Evolutionary conservation across 1,140 invertebrate species (phyloP).

Genomic region (Drosophila sulfurigaster): DNA sequence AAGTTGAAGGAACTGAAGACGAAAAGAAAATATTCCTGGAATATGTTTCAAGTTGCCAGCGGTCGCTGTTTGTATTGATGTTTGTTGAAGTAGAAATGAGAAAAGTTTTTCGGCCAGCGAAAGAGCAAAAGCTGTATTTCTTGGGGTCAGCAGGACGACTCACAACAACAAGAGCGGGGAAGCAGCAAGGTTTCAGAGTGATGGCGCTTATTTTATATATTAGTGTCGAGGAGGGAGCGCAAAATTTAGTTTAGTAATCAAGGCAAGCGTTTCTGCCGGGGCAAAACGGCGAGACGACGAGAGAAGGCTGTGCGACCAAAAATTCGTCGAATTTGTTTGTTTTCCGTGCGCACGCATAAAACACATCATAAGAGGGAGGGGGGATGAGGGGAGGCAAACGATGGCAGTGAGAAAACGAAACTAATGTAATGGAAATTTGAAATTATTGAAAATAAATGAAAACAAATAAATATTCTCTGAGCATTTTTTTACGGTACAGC

Average conservation of each 20-base stretch:
- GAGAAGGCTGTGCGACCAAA: conserved; percentile 7
- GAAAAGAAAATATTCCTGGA: conserved; percentile 35
- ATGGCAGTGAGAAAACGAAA: conserved; percentile 55
- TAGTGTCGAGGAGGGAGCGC: conserved; percentile 6
- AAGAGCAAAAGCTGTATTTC: conserved; percentile 19
- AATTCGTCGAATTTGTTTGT: conserved; percentile 76
- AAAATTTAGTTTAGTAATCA: conserved; percentile 80
- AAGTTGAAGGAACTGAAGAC: conserved; percentile 25
- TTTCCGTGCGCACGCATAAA: conserved; percentile 78
- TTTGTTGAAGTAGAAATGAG: conserved; percentile 76
- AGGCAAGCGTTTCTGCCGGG: conserved; percentile 46
- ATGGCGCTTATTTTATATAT: conserved; percentile 75
- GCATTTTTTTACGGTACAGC: conserved; percentile 57
- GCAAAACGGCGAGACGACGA: background rate
- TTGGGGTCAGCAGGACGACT: background rate
- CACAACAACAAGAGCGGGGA: background rate
- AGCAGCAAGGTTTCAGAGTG: conserved; percentile 23
- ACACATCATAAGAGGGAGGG: conserved; percentile 55
- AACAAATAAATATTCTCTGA: conserved; percentile 78
- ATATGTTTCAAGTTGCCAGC: conserved; percentile 52
- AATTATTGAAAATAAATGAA: conserved; percentile 84
- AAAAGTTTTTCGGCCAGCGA: conserved; percentile 68
- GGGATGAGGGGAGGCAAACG: background rate
- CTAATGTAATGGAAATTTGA: conserved; percentile 83
- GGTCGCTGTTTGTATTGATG: conserved; percentile 69